Percentiles rank a stretch among this genome's conserved stretches.
Evolutionary conservation across 1,140 invertebrate genomes (phyloP).

Genomic region (Glomeris maerens): DNA sequence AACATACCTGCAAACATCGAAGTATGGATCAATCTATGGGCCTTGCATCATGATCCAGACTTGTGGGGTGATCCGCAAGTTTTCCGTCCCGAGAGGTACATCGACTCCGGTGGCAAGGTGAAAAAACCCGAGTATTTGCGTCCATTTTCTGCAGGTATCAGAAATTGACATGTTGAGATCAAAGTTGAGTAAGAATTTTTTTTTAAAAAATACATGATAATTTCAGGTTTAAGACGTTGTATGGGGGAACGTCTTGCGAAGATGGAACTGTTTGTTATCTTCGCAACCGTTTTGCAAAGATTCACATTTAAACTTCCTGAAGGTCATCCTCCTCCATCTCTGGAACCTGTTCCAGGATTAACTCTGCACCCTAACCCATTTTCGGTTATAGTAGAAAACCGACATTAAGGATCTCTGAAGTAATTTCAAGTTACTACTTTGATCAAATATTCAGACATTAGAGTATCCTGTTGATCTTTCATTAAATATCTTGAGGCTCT

Average conservation of each 20-base stretch:
- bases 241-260: conserved; percentile 73
- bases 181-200: neutral
- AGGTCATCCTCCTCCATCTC: neutral
- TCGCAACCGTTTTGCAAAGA: neutral
- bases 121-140: conserved; percentile 18
- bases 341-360: neutral
- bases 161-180: neutral
- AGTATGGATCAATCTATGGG: conserved; percentile 31
- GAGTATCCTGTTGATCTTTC: too few species aligned
- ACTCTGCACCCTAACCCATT: neutral
- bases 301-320: neutral
- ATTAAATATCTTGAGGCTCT: too few species aligned
- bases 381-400: too few species aligned
- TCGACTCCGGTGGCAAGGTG: conserved; percentile 24
- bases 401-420: too few species aligned
- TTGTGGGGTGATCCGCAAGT: conserved; percentile 51
- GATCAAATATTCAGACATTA: too few species aligned
- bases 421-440: too few species aligned
- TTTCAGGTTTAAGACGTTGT: conserved; percentile 61
- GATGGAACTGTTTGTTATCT: conserved; percentile 76
- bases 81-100: conserved; percentile 51
- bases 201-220: neutral
- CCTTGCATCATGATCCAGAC: conserved; percentile 38
- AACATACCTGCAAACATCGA: neutral
- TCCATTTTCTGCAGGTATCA: conserved; percentile 23